A percentile compares a stretch with the other conserved stretches of the same genome.
Conservation (phyloP, 2,888 invertebrate species). For the Drosophila cognata region DNA sequence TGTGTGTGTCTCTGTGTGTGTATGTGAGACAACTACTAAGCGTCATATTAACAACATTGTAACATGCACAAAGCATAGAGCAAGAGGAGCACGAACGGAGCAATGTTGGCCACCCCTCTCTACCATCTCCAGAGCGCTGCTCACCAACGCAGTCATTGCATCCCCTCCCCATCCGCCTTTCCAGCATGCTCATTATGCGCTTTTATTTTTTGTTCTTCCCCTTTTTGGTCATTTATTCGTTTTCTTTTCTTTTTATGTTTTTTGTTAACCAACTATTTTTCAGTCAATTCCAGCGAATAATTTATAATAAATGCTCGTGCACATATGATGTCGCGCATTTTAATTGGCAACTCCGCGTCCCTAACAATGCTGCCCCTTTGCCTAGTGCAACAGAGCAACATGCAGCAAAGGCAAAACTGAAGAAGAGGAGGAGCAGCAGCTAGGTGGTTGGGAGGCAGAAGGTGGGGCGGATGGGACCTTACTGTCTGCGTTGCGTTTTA, state of each 20-base stretch:
- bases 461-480: conserved; percentile 19
- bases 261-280: conserved; percentile 68
- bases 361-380: neutral
- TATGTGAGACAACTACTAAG: conserved; percentile 68
- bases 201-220: conserved; percentile 26
- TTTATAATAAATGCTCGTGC: conserved; percentile 77
- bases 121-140: neutral
- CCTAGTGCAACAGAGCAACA: conserved; percentile 8
- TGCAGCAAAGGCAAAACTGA: neutral
- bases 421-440: neutral
- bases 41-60: conserved; percentile 78
- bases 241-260: conserved; percentile 7
- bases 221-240: neutral
- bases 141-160: neutral
- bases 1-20: conserved; percentile 18
- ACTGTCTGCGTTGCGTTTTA: conserved; percentile 59
- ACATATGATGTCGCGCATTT: conserved; percentile 80
- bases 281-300: conserved; percentile 78
- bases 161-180: neutral
- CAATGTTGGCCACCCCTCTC: conserved; percentile 12
- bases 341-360: conserved; percentile 58
- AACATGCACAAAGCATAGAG: conserved; percentile 60
- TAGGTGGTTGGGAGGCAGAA: neutral
- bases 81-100: neutral
- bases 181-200: conserved; percentile 26